Base-by-base conservation (phyloP, 2,113 vertebrate species). In the Psilopogon haemacephalus region DNA sequence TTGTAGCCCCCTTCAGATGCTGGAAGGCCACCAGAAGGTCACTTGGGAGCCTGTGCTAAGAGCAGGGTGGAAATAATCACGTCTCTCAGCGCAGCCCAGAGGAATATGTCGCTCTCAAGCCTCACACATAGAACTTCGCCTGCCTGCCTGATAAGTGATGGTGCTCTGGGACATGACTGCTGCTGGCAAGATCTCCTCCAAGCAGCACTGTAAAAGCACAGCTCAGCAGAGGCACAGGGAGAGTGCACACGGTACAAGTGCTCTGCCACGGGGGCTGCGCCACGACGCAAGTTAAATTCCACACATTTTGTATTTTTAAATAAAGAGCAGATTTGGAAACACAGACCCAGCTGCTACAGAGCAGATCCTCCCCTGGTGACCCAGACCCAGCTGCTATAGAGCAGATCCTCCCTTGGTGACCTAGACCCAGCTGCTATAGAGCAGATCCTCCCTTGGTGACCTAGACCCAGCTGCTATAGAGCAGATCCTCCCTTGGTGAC, bases 21-120 rank as follows among this genome's bases (percentile, higher is more conserved):
- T n/a, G n/a, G n/a, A n/a, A n/a, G n/a, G n/a, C n/a, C n/a, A n/a
- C n/a, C n/a, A n/a, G n/a, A n/a, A n/a, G n/a, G n/a, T n/a, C n/a
- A n/a, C n/a, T n/a, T n/a, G n/a, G n/a, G n/a, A n/a, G n/a, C n/a
- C n/a, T n/a, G n/a, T 13, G 21, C 26, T 64, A 70, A 16, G 6
- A 20, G 5, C 0, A 3, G 3, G 11, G 7, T 17, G 24, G 59
- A 90, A 85, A 64, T 0, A 85, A 64, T 0, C 28, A 9, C 5
- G 37, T 32, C 56, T 55, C 8, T 32, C 46, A 59, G 26, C 0
- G 1, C 60, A 11, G 35, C 16, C 48, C 37, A 18, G 4, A 27
- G 7, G 5, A 59, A 15, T 3, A 32, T 0, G 0, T 15, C 19
- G 18, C 10, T 8, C 46, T 46, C 16, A 27, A 0, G 0, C 8